Evolutionary conservation across 2,113 vertebrate species (phyloP), one percentile per base, ranked within the genome.

Genomic region (Mola mola): DNA sequence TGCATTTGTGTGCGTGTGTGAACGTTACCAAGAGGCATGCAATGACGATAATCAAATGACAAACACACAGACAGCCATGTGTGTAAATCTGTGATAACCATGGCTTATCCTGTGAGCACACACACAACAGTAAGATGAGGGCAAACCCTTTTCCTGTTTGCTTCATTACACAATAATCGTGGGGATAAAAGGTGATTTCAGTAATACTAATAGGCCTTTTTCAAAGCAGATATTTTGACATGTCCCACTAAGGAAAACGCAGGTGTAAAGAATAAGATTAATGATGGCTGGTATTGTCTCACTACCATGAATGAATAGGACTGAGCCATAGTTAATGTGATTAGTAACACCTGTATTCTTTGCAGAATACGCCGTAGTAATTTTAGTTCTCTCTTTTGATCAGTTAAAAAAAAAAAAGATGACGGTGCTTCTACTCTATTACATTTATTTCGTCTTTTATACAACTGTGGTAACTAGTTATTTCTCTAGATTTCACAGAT

Each of bases 1-100:
- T 15, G 12, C 24, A 11, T 21, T 24, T 61, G 19, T 47, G 41
- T n/a, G 9, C 6, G 13, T 12, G 25, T 26, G 8, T 40, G n/a
- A n/a, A n/a, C n/a, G n/a, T n/a, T n/a, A n/a, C n/a, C n/a, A n/a
- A n/a, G n/a, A 38, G 28, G 38, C 15, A 1, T 41, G 33, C 42
- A n/a, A n/a, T n/a, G n/a, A n/a, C n/a, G n/a, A n/a, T n/a, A n/a
- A n/a, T n/a, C n/a, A n/a, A n/a, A n/a, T n/a, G n/a, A 46, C 25
- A 46, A 22, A 20, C 33, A 31, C 26, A 28, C 31, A 29, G 11
- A 44, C 49, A 46, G 25, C 43, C 37, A 7, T 9, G 31, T 22
- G 68, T 70, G 53, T 61, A 33, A 58, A 63, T 28, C 26, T 72
- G 68, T 50, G 22, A 48, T 70, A 66, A 65, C 19, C 2, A 0